These are phyloP conservation scores for Hecatera dysodea DNA, from an alignment of 2,888 invertebrate genomes.

Conservation along the genomic window DNA sequence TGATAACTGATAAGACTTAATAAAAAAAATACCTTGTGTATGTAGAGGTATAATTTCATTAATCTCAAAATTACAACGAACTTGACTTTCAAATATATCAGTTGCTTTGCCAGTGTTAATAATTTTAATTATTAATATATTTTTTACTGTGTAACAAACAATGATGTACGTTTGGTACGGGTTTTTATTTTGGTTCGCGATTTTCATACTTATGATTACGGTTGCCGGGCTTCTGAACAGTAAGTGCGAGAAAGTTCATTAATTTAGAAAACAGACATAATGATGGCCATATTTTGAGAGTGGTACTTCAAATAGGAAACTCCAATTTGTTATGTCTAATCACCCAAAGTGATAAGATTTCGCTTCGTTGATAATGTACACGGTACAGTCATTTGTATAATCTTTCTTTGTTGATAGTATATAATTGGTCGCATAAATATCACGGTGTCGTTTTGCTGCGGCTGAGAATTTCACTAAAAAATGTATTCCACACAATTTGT, in stretches of 20 bases:
- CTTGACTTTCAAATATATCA: constrained; percentile 9
- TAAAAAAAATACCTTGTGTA: neutral
- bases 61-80: constrained; percentile 15
- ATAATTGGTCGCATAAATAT: constrained; percentile 12
- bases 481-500: constrained; percentile 21
- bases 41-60: neutral
- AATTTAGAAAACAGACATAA: neutral
- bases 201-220: constrained; percentile 7
- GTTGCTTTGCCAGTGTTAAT: constrained; percentile 13
- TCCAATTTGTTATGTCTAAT: constrained; percentile 11
- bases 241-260: neutral
- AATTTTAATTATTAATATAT: too few relatives aligned
- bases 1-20: constrained; percentile 18
- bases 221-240: neutral
- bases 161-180: constrained; percentile 1
- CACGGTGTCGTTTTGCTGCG: constrained; percentile 13
- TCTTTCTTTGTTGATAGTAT: constrained; percentile 2
- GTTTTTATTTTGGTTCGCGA: constrained; percentile 24
- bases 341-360: constrained; percentile 42
- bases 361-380: constrained; percentile 25
- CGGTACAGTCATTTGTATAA: constrained; percentile 1
- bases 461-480: constrained; percentile 5
- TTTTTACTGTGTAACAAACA: neutral
- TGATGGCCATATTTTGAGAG: neutral
- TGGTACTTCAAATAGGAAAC: neutral